A percentile compares a stretch with the other conserved stretches of the same genome.
phyloP scores from a whole-genome alignment of 2,113 vertebrate species.

The Melanotaenia duboulayi region DNA sequence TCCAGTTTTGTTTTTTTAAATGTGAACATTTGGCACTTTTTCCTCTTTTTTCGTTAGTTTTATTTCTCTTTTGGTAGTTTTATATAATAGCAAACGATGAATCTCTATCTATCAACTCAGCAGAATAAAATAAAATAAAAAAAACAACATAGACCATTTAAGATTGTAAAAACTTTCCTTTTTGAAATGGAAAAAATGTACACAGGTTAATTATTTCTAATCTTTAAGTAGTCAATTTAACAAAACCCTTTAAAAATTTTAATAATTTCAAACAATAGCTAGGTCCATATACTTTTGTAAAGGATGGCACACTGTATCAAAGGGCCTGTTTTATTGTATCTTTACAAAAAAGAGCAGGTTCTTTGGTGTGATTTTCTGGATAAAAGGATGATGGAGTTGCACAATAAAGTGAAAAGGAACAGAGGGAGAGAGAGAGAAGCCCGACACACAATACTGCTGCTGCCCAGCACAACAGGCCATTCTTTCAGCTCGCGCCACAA shows the following conservation, averaged over 20 bases:
- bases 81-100: too few relatives aligned
- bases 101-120: too few relatives aligned
- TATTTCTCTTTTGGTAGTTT: too few relatives aligned
- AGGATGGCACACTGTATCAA: conserved; percentile 26
- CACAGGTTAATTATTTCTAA: background rate
- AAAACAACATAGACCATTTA: background rate
- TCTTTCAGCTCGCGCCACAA: conserved; percentile 82
- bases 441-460: conserved; percentile 76
- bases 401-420: conserved; percentile 49
- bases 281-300: conserved; percentile 1
- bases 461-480: conserved; percentile 87
- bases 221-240: background rate
- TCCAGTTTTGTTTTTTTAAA: too few relatives aligned
- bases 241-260: background rate
- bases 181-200: background rate
- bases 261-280: conserved; percentile 21
- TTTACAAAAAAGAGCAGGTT: conserved; percentile 27
- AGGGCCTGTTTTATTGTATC: conserved; percentile 2
- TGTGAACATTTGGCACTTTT: too few relatives aligned
- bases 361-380: conserved; percentile 45
- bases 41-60: too few relatives aligned
- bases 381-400: conserved; percentile 59
- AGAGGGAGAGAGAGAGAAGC: conserved; percentile 44
- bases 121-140: too few relatives aligned
- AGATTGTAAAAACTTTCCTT: background rate